phyloP scores from a whole-genome alignment of 2,888 invertebrate species.

The Megastigmus dorsalis region DNA sequence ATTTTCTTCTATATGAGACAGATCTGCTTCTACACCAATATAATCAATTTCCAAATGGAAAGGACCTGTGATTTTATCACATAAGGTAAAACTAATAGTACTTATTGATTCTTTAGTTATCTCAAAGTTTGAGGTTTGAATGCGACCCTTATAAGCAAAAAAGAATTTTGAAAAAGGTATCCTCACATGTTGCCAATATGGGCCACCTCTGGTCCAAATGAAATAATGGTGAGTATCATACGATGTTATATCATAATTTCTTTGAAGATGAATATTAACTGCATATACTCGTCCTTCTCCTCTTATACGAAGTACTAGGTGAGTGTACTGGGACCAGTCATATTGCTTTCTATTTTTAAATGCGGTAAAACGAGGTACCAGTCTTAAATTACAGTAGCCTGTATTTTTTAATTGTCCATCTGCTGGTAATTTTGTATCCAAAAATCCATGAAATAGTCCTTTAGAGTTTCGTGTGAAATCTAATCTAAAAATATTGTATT shows the following conservation, averaged over 20 bases:
- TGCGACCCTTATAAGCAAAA: conserved; percentile 85
- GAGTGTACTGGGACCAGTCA: conserved; percentile 87
- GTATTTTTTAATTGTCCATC: conserved; percentile 86
- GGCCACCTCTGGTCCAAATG: conserved; percentile 95
- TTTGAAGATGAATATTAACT: conserved; percentile 85
- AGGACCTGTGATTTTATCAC: conserved; percentile 87
- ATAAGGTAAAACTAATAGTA: conserved; percentile 88
- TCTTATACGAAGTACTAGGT: conserved; percentile 85
- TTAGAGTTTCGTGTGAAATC: conserved; percentile 81
- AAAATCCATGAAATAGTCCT: conserved; percentile 83
- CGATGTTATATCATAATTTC: conserved; percentile 90
- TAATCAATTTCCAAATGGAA: conserved; percentile 95
- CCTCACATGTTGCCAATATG: conserved; percentile 95
- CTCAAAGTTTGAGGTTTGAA: conserved; percentile 87
- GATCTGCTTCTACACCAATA: conserved; percentile 90
- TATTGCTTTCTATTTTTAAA: conserved; percentile 83
- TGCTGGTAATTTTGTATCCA: conserved; percentile 83
- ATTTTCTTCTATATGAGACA: conserved; percentile 86
- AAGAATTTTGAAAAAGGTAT: conserved; percentile 97
- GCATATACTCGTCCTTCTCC: conserved; percentile 96
- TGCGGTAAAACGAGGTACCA: conserved; percentile 84
- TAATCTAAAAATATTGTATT: conserved; percentile 76
- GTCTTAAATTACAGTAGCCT: conserved; percentile 89
- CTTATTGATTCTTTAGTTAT: conserved; percentile 80
- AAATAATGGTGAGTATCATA: conserved; percentile 91